A percentile compares a stretch with the other conserved stretches of the same genome.
phyloP scores from a whole-genome alignment of 2,113 vertebrate species.

The Amazona vittata region DNA sequence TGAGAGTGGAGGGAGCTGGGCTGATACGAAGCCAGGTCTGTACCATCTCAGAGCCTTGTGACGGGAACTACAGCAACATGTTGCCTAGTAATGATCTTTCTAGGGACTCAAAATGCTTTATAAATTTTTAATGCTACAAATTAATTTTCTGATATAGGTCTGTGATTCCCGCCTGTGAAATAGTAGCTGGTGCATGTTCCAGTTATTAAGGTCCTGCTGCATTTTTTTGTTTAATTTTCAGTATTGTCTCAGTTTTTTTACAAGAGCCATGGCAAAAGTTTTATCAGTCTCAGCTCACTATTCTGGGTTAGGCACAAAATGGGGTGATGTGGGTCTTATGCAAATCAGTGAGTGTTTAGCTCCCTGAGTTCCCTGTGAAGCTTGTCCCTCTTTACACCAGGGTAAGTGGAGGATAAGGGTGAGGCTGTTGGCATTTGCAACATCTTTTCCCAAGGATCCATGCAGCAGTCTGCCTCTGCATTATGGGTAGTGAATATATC shows the following conservation, averaged over 20 bases:
- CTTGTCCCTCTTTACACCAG: neutral
- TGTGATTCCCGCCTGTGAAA: neutral
- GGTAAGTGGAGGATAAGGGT: neutral
- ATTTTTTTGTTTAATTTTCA: neutral
- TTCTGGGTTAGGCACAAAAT: neutral
- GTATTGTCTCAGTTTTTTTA: neutral
- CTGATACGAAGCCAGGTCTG: rapidly evolving
- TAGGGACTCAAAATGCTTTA: conserved; percentile 15
- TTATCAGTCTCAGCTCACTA: neutral
- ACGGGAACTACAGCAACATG: neutral
- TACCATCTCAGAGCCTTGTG: neutral
- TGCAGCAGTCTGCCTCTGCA: neutral
- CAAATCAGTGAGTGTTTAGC: neutral
- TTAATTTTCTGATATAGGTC: conserved; percentile 17
- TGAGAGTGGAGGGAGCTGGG: neutral
- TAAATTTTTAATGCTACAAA: conserved; percentile 54
- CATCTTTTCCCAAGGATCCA: neutral
- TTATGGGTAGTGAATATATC: neutral
- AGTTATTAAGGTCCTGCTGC: neutral
- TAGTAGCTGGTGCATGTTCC: neutral
- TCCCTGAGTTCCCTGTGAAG: neutral
- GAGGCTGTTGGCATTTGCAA: neutral
- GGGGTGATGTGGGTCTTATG: neutral
- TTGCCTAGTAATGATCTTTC: conserved; percentile 52
- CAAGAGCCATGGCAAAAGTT: neutral